A percentile compares a stretch with the other conserved stretches of the same genome.
These are phyloP conservation scores for Xenus cinereus DNA, from an alignment of 2,113 vertebrate species.

Conservation along the genomic window DNA sequence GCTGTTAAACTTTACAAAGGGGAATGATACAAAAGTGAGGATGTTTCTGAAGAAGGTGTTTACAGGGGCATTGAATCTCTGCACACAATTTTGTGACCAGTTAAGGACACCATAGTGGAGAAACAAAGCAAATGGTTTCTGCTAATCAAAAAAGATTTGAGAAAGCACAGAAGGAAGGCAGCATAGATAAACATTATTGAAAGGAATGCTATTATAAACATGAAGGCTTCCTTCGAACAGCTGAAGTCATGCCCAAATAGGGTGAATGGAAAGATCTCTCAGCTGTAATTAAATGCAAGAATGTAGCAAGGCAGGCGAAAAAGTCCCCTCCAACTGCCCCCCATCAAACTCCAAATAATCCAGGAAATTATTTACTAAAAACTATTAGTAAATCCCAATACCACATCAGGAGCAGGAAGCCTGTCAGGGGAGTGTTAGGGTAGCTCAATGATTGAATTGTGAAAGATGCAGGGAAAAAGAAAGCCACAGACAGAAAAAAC, in stretches of 20 bases:
- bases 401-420: background rate
- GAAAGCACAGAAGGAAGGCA: background rate
- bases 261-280: background rate
- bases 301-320: background rate
- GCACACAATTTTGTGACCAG: background rate
- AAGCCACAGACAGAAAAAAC: background rate
- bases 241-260: background rate
- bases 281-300: background rate
- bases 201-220: background rate
- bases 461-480: background rate
- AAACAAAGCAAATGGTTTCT: background rate
- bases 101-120: background rate
- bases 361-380: background rate
- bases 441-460: background rate
- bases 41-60: background rate
- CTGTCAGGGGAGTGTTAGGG: background rate
- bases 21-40: background rate
- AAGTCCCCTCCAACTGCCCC: fast-evolving
- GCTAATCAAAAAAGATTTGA: background rate
- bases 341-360: background rate
- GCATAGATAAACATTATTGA: background rate
- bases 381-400: background rate
- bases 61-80: background rate
- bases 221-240: background rate
- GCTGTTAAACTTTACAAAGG: background rate